These are phyloP conservation scores for Anthonomus grandis DNA, from an alignment of 1,140 invertebrate genomes.

Conservation along the genomic window DNA sequence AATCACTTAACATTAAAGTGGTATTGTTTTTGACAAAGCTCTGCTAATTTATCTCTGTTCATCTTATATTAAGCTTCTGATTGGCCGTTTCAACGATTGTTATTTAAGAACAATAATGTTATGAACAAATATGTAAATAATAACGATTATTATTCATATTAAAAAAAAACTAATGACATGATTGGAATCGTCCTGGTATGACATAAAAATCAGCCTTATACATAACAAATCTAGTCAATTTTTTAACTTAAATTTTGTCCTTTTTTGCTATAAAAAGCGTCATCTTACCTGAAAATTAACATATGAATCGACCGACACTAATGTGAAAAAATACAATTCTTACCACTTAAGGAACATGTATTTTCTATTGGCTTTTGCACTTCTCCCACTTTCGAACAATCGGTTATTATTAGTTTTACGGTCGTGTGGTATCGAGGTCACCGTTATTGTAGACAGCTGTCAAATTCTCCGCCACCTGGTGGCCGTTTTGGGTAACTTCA, in stretches of 20 bases:
- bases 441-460: slow-evolving; percentile 32
- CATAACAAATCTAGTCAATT: background rate
- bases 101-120: background rate
- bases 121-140: too few relatives aligned
- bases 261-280: too few relatives aligned
- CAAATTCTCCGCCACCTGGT: slow-evolving; percentile 27
- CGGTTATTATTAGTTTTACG: slow-evolving; percentile 1
- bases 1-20: background rate
- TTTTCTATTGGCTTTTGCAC: slow-evolving; percentile 18
- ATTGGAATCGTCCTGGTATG: slow-evolving; percentile 15
- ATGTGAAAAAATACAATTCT: too few relatives aligned
- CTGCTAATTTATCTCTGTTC: too few relatives aligned
- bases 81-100: background rate
- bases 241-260: too few relatives aligned
- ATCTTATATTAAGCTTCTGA: background rate
- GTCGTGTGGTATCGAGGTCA: slow-evolving; percentile 24
- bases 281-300: too few relatives aligned
- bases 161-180: slow-evolving; percentile 19
- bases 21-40: background rate
- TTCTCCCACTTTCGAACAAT: background rate
- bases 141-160: too few relatives aligned
- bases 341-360: slow-evolving; percentile 27
- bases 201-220: slow-evolving; percentile 24
- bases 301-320: too few relatives aligned
- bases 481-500: slow-evolving; percentile 41